Evolutionary conservation across 2,797 vertebrate genomes (phyloP).

Genomic region (Aphelocoma californica): DNA sequence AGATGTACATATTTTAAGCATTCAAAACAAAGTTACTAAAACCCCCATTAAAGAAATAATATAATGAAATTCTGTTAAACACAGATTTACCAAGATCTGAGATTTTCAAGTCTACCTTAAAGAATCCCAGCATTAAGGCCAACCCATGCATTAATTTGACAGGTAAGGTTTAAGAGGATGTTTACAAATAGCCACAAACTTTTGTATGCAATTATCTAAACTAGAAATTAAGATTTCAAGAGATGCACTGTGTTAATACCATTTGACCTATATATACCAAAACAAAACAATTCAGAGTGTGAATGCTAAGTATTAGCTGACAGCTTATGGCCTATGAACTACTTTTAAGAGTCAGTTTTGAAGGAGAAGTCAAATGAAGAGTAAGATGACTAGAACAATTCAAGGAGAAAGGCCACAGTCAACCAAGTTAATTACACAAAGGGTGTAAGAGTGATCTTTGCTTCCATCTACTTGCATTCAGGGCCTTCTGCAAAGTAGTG

Average conservation of each 20-base stretch:
- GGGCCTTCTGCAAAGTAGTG: not conserved
- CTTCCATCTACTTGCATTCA: not conserved
- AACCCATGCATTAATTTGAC: not conserved
- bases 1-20: not conserved
- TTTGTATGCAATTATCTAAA: not conserved
- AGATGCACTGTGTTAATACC: not conserved
- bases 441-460: rapidly evolving
- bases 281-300: not conserved
- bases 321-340: not conserved
- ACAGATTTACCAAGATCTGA: not conserved
- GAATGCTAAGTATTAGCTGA: not conserved
- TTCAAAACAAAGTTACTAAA: not conserved
- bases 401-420: not conserved
- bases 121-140: not conserved
- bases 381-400: not conserved
- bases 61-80: not conserved
- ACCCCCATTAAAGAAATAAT: not conserved
- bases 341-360: not conserved
- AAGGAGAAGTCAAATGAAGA: not conserved
- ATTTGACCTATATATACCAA: not conserved
- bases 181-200: not conserved
- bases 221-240: not conserved
- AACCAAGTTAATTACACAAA: not conserved
- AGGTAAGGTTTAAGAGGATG: not conserved
- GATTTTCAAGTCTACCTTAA: not conserved